Evolutionary conservation across 2,113 vertebrate species (phyloP), one percentile per base, ranked within the genome.

Genomic region (Bubo scandiacus): DNA sequence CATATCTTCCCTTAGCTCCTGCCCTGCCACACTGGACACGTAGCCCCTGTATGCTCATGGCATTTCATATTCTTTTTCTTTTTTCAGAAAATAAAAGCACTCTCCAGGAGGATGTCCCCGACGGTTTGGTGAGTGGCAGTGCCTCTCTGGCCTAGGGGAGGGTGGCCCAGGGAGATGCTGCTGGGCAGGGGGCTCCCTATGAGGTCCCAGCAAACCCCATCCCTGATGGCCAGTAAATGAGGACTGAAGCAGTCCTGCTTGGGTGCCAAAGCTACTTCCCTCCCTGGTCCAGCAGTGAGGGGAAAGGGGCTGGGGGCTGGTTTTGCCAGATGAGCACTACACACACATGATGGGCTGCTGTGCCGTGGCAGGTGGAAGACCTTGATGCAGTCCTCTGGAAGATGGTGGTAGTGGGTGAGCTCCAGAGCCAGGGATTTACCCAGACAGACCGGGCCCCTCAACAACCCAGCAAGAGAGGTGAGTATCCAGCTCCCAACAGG

Each of bases 391-490:
- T 96, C 2, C 90, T 99, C 30, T 83, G 98, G 90, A 98, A 98
- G 91, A 57, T 98, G 90, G 98, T 97, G 23, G 96, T 97, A 8
- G 97, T 96, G 17, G 97, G 98, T 89, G 98, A 97, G 43, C 96
- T 98, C 73, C 98, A 96, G 75, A 97, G 97, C 54, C 98, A 97
- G 72, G 97, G 94, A 45, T 98, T 98, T 81, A 61, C 97, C 59
- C 97, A 97, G 87, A 96, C 98, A 61, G 97, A 98, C 42, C 98
- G 98, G 97, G 94, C 40, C 65, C 82, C 98, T 63, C 98, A 97
- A 14, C 98, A 98, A 90, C 94, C 97, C 57, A 98, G 93, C 86
- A 98, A 98, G 94, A 98, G 98, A 98, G 97, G 98, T 98, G 62
- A 98, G 97, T 20, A 43, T 18, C 36, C 11, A 26, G 26, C 9